Evolutionary conservation across 2,888 invertebrate genomes (phyloP).

Genomic region (Agonopterix heracliana): DNA sequence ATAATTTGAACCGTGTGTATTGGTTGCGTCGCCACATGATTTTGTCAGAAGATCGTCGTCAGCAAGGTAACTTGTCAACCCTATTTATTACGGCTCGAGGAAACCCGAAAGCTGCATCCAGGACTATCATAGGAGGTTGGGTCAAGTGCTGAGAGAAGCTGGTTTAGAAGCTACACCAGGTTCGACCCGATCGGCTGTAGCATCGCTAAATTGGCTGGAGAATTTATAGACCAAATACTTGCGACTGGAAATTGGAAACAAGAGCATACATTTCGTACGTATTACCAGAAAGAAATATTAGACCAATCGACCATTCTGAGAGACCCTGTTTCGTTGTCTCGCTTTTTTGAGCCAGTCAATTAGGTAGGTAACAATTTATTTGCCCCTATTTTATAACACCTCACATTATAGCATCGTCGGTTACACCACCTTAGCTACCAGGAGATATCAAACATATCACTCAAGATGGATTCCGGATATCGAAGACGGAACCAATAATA

Average conservation of each 20-base stretch:
- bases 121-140: constrained; percentile 7
- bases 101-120: no score
- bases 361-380: constrained; percentile 5
- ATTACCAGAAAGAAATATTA: no score
- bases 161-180: constrained; percentile 7
- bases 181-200: constrained; percentile 9
- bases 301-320: background rate
- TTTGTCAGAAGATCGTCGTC: no score
- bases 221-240: no score
- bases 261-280: no score
- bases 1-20: no score
- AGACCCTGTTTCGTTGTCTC: background rate
- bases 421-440: constrained; percentile 2
- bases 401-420: no score
- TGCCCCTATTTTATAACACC: no score
- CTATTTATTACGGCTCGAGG: no score
- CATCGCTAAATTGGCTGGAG: constrained; percentile 11
- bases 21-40: no score
- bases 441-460: constrained; percentile 14
- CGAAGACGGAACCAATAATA: constrained; percentile 9
- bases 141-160: constrained; percentile 6
- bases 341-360: background rate
- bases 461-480: constrained; percentile 15
- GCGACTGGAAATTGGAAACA: no score
- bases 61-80: no score